phyloP scores from a whole-genome alignment of 2,113 vertebrate species.

The Caranx melampygus region DNA sequence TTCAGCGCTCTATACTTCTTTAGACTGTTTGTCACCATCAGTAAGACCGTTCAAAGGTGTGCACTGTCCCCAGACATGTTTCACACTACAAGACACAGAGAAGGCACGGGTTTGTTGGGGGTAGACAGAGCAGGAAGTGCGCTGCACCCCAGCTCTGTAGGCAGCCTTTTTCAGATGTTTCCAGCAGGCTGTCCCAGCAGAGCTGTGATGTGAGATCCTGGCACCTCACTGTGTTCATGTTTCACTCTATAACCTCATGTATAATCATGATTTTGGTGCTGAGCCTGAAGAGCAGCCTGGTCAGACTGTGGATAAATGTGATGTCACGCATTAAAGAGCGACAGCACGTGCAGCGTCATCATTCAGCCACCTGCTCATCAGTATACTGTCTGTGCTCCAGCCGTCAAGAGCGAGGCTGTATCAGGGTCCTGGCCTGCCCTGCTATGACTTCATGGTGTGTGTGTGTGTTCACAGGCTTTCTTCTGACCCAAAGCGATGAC shows the following conservation, averaged over 20 bases:
- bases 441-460: slow-evolving; percentile 2
- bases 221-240: neutral
- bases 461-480: neutral
- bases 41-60: too few species aligned
- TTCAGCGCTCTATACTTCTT: too few species aligned
- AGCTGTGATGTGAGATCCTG: too few species aligned
- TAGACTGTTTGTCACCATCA: neutral
- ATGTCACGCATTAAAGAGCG: neutral
- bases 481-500: neutral
- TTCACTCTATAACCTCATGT: neutral
- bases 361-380: neutral
- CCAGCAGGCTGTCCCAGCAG: neutral
- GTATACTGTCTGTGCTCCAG: neutral
- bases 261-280: neutral
- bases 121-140: neutral
- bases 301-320: neutral
- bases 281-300: neutral
- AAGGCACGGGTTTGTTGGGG: neutral
- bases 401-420: neutral
- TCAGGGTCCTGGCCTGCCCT: slow-evolving; percentile 1
- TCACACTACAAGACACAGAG: neutral
- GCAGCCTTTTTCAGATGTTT: neutral
- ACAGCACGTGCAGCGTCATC: neutral
- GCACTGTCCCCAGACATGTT: too few species aligned
- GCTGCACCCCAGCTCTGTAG: neutral